Evolutionary conservation across 2,888 invertebrate species (phyloP).

Genomic region (Drosophila tripunctata): DNA sequence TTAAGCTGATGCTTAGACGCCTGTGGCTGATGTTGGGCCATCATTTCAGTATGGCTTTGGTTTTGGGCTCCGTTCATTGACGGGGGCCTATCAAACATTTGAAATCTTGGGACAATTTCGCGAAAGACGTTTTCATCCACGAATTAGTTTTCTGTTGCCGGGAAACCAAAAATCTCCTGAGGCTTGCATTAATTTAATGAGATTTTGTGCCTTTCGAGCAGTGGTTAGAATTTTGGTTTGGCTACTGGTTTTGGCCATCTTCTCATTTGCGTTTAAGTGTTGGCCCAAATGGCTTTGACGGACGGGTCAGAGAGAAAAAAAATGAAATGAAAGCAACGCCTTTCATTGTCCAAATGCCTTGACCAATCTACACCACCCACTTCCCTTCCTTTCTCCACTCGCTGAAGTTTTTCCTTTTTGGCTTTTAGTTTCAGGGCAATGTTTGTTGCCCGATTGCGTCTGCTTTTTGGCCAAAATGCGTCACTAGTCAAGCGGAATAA

Average conservation of each 20-base stretch:
- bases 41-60: constrained; percentile 15
- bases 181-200: constrained; percentile 79
- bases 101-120: constrained; percentile 58
- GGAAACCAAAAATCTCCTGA: constrained; percentile 53
- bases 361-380: neutral
- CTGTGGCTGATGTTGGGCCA: constrained; percentile 30
- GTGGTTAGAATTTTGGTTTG: constrained; percentile 57
- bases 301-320: constrained; percentile 9
- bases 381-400: neutral
- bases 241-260: constrained; percentile 32
- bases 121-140: constrained; percentile 47
- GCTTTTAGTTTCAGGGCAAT: constrained; percentile 22
- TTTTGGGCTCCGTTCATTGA: constrained; percentile 21
- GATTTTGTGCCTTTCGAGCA: constrained; percentile 55
- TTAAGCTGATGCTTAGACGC: constrained; percentile 39
- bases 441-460: constrained; percentile 40
- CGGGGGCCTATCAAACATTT: constrained; percentile 55
- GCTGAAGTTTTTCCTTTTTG: neutral
- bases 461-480: constrained; percentile 47
- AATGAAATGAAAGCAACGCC: constrained; percentile 63
- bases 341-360: constrained; percentile 31
- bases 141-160: constrained; percentile 51
- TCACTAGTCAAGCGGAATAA: constrained; percentile 72
- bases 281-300: constrained; percentile 55
- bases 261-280: constrained; percentile 64